Evolutionary conservation across 2,113 vertebrate genomes (phyloP).

Genomic region (Sinocyclocheilus rhinocerous): DNA sequence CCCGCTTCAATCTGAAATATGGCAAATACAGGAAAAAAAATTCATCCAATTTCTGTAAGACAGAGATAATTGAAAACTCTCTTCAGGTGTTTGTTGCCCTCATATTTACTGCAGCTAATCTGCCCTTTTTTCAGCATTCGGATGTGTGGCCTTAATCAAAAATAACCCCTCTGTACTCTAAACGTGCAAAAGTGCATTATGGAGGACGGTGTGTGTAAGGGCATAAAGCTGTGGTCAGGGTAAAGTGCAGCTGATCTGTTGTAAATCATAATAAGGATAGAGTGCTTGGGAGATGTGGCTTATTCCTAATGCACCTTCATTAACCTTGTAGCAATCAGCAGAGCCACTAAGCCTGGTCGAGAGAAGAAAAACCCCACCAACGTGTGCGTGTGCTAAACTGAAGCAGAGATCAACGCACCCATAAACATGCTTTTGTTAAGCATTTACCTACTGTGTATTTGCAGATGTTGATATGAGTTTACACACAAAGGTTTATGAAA

Average conservation of each 20-base stretch:
- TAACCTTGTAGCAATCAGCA: constrained; percentile 80
- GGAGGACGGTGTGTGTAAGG: constrained; percentile 9
- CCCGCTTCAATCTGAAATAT: not conserved
- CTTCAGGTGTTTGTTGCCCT: not conserved
- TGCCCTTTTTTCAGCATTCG: not conserved
- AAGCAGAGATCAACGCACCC: not conserved
- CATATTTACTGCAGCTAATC: not conserved
- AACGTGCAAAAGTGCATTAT: constrained; percentile 8
- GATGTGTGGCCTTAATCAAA: constrained; percentile 22
- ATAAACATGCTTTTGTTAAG: constrained; percentile 18
- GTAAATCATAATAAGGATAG: constrained; percentile 84
- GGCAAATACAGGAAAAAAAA: not conserved
- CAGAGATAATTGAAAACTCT: not conserved
- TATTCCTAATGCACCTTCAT: constrained; percentile 82
- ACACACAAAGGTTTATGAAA: constrained; percentile 20
- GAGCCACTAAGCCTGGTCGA: constrained; percentile 73
- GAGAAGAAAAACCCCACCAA: not conserved
- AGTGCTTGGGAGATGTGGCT: constrained; percentile 71
- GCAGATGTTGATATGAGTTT: not conserved
- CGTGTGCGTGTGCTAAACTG: constrained; percentile 65
- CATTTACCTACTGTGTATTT: constrained; percentile 12
- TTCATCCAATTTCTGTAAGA: not conserved
- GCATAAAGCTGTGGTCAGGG: constrained; percentile 65
- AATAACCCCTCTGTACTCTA: not conserved
- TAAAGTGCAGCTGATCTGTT: constrained; percentile 84